phyloP scores from a whole-genome alignment of 2,797 vertebrate species.

The Carcharodon carcharias region DNA sequence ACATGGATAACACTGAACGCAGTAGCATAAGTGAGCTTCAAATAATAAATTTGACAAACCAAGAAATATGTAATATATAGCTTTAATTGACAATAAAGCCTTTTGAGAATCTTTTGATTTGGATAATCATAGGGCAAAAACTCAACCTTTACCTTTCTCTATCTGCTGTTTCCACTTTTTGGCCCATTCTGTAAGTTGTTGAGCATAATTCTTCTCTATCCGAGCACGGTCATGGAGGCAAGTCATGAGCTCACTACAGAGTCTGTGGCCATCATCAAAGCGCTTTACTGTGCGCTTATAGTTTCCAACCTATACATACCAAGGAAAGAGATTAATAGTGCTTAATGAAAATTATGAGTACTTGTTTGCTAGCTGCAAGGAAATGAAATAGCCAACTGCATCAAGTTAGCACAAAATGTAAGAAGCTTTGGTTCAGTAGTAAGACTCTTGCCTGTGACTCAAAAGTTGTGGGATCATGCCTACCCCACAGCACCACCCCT shows the following conservation, averaged over 20 bases:
- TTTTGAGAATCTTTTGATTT: not conserved
- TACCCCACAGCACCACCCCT: not conserved
- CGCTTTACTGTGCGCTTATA: slow-evolving; percentile 89
- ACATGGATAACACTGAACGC: not conserved
- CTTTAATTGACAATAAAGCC: not conserved
- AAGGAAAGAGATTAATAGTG: not conserved
- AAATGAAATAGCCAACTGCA: not conserved
- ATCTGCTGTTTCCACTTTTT: slow-evolving; percentile 90
- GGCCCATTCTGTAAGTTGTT: slow-evolving; percentile 93
- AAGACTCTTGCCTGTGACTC: not conserved
- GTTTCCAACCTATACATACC: slow-evolving; percentile 74
- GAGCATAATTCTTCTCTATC: slow-evolving; percentile 87
- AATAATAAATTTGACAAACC: not conserved
- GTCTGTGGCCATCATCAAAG: slow-evolving; percentile 86
- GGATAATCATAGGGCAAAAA: not conserved
- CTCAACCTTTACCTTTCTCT: slow-evolving; percentile 73
- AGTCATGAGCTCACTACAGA: slow-evolving; percentile 85
- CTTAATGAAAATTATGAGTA: not conserved
- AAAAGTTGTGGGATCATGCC: not conserved
- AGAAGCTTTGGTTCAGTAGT: not conserved
- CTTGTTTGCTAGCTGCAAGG: not conserved
- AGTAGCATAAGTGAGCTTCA: not conserved
- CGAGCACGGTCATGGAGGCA: slow-evolving; percentile 88
- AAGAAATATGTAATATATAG: not conserved
- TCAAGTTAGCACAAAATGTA: not conserved